Conservation (phyloP, 1,140 invertebrate species). For the Wasmannia auropunctata region DNA sequence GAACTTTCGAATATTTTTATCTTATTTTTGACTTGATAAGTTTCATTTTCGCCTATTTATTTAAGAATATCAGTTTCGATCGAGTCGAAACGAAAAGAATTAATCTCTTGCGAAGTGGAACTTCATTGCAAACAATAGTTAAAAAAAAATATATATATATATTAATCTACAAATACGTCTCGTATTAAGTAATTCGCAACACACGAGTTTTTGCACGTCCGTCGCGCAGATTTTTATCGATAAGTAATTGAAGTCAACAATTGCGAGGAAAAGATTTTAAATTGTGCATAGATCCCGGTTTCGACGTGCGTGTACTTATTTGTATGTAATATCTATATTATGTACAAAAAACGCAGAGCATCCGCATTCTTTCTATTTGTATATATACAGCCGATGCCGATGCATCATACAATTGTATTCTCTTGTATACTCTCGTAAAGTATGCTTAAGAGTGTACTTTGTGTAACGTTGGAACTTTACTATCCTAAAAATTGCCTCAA, state of each 20-base stretch:
- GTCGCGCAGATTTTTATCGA: background rate
- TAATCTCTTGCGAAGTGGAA: background rate
- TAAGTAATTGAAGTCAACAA: background rate
- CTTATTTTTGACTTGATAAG: background rate
- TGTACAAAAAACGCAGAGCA: constrained; percentile 7
- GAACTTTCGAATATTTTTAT: constrained; percentile 34
- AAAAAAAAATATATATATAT: background rate
- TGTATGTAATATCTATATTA: background rate
- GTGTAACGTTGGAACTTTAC: background rate
- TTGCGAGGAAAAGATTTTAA: background rate
- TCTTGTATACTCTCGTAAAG: background rate
- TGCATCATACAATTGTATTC: background rate
- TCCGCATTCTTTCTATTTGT: background rate
- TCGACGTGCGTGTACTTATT: background rate
- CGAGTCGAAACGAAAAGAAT: background rate
- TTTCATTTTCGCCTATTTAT: constrained; percentile 2
- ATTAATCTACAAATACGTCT: constrained; percentile 11
- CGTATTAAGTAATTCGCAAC: background rate
- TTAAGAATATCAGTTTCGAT: constrained; percentile 26
- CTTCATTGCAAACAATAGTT: constrained; percentile 33
- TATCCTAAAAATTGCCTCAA: background rate
- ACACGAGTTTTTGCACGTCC: background rate
- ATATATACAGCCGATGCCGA: background rate
- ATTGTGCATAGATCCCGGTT: background rate
- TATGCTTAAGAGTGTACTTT: background rate